Evolutionary conservation across 2,888 invertebrate species (phyloP).

Genomic region (Heliconius erato): DNA sequence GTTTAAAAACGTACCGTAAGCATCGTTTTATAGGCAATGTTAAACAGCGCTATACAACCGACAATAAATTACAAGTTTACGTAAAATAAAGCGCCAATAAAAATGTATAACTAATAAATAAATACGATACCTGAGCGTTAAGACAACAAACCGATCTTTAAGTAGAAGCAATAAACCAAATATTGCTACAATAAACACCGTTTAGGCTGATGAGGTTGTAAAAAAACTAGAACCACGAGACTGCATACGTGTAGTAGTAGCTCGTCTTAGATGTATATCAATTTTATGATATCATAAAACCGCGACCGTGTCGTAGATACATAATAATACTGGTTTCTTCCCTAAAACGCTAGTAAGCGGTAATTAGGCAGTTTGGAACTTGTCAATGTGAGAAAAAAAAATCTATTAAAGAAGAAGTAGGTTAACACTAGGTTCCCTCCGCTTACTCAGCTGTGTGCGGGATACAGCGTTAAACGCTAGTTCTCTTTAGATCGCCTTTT

Average conservation of each 20-base stretch:
- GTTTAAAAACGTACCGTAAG: conserved; percentile 84
- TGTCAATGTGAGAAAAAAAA: conserved; percentile 84
- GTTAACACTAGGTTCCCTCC: no score
- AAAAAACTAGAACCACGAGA: conserved; percentile 52
- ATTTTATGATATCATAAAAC: conserved; percentile 83
- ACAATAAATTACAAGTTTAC: conserved; percentile 85
- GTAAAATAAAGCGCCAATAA: conserved; percentile 85
- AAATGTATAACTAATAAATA: conserved; percentile 86
- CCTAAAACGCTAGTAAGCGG: conserved; percentile 79
- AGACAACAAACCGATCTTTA: conserved; percentile 83
- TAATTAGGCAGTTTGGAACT: conserved; percentile 80
- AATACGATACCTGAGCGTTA: conserved; percentile 85
- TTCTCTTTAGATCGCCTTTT: conserved; percentile 81
- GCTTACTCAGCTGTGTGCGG: no score
- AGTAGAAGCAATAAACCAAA: conserved; percentile 84
- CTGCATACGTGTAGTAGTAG: conserved; percentile 55
- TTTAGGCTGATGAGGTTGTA: conserved; percentile 82
- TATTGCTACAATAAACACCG: conserved; percentile 85
- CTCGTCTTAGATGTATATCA: conserved; percentile 76
- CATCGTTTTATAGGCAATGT: conserved; percentile 86
- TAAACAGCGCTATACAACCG: conserved; percentile 82
- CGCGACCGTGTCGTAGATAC: conserved; percentile 73
- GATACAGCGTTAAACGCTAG: conserved; percentile 58
- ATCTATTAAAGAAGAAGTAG: conserved; percentile 57
- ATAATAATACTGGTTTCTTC: conserved; percentile 79